Base-by-base conservation (phyloP, 2,888 invertebrate species). In the Steinernema scapterisci region DNA sequence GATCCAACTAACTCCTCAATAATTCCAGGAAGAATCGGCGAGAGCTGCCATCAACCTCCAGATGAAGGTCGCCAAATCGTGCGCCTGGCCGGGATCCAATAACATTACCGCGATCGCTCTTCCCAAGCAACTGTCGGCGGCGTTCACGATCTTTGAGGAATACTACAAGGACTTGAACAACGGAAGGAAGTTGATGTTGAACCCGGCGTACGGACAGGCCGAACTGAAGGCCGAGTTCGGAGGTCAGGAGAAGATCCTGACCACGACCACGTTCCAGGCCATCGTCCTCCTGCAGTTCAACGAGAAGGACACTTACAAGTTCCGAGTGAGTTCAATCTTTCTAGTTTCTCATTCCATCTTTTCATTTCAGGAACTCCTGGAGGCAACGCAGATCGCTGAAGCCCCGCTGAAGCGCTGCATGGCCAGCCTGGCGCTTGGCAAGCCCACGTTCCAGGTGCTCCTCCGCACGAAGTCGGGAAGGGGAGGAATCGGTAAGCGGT, bases 331-430 rank as follows among this genome's bases (percentile, higher is more conserved):
- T n/a, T 43, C 27, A 19, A 25, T 25, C 44, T 19, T 0, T 70
- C 38, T 21, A 2, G 16, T 43, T 76, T 9, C 38, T 38, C 38
- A 6, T 38, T 9, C 38, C 9, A 38, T 38, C 74, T 1, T 38
- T 70, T n/a, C 11, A 27, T 76, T 81, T 21, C 81, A 90, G 89
- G 91, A 97, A 90, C 94, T 99, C 86, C 92, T 94, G 89, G 95
- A 93, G 89, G 97, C 97, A 91, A 97, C 97, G 73, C 95, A 97
- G 90, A 94, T 99, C 88, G 97, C 97, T n/a, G 97, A 97, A 88
- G 92, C 95, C 87, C 97, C 99, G 89, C 90, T 99, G 88, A 93
- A 95, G 83, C 92, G 97, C 88, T 96, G 96, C 73, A 91, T 99
- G 87, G 97, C 97, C 89, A 96, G 97, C 79, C 90, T 99, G 83